These are phyloP conservation scores for Spongilla lacustris DNA, from an alignment of 37 sponge, comb jelly and placozoan species.

Conservation along the genomic window DNA sequence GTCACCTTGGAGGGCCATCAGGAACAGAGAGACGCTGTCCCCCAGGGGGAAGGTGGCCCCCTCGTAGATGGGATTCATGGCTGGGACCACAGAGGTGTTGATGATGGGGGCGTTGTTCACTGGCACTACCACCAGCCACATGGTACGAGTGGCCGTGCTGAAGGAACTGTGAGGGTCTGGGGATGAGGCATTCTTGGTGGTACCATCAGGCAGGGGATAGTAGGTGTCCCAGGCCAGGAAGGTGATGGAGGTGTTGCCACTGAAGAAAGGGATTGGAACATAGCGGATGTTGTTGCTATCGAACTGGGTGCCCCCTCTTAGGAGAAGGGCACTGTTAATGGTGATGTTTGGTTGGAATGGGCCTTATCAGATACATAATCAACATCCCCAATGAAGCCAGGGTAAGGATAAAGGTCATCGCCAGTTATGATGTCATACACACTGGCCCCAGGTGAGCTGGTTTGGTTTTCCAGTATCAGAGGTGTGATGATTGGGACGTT, in stretches of 20 bases:
- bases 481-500: conserved; percentile 46
- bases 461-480: conserved; percentile 70
- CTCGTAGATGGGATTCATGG: conserved; percentile 77
- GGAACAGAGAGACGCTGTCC: conserved; percentile 62
- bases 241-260: conserved; percentile 71
- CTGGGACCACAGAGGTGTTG: conserved; percentile 21
- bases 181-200: conserved; percentile 25
- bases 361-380: conserved; percentile 50
- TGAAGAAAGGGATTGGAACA: conserved; percentile 71
- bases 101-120: conserved; percentile 94
- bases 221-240: conserved; percentile 90
- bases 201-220: conserved; percentile 65
- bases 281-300: conserved; percentile 62
- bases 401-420: background rate
- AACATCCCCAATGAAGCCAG: conserved; percentile 75
- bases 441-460: conserved; percentile 48
- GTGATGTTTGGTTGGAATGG: conserved; percentile 25
- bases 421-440: conserved; percentile 51
- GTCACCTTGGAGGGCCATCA: conserved; percentile 52
- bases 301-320: conserved; percentile 40
- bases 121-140: conserved; percentile 67
- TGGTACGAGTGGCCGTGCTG: conserved; percentile 55
- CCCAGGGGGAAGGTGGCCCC: conserved; percentile 55
- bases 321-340: conserved; percentile 48
- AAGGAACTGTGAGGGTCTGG: conserved; percentile 54